phyloP scores from a whole-genome alignment of 1,140 invertebrate genomes.

The Ceratina calcarata region DNA sequence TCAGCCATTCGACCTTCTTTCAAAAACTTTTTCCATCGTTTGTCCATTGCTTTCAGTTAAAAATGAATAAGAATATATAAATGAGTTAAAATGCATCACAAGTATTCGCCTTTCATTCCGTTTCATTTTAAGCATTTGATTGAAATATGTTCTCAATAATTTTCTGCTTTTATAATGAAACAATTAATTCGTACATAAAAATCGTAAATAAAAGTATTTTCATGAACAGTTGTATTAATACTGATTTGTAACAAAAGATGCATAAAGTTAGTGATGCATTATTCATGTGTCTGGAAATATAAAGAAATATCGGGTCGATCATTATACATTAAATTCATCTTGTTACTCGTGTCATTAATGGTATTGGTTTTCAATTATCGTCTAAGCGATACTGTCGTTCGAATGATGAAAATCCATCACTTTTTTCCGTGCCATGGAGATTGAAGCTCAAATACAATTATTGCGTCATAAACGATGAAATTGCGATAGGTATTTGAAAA shows the following conservation, averaged over 20 bases:
- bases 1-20: no score
- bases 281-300: background rate
- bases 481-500: background rate
- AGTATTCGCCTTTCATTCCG: no score
- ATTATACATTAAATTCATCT: constrained; percentile 4
- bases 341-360: background rate
- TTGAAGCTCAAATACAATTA: background rate
- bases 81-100: no score
- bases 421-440: background rate
- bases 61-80: no score
- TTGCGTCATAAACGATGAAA: background rate
- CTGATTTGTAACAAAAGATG: background rate
- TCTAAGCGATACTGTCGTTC: background rate
- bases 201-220: background rate
- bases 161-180: no score
- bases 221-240: background rate
- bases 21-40: no score
- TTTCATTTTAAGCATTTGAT: no score
- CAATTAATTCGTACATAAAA: no score
- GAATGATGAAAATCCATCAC: background rate
- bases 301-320: background rate
- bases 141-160: no score
- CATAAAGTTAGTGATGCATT: background rate
- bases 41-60: no score
- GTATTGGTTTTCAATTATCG: background rate